Percentiles rank a stretch among this genome's conserved stretches.
Evolutionary conservation across 2,113 vertebrate species (phyloP).

Genomic region (Macaca nemestrina): DNA sequence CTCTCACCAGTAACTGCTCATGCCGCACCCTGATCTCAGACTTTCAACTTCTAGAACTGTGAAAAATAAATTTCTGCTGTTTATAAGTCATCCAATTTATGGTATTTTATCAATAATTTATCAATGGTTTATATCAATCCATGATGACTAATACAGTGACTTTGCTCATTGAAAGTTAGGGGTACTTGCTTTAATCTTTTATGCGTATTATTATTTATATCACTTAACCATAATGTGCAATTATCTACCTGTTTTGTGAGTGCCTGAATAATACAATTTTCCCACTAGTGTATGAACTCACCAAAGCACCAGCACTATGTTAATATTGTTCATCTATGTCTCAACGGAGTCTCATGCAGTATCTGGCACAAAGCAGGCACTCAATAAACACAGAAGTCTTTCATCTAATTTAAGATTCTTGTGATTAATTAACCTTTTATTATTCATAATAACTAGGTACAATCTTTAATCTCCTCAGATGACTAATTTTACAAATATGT

Average conservation of each 20-base stretch:
- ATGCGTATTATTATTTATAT: not conserved
- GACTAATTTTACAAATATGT: not conserved
- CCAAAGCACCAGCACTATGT: not conserved
- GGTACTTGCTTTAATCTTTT: not conserved
- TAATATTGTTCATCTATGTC: not conserved
- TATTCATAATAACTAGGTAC: not conserved
- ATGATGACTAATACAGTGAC: not conserved
- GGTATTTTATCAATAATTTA: not conserved
- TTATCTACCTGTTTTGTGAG: not conserved
- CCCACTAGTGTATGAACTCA: not conserved
- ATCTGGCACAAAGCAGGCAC: not conserved
- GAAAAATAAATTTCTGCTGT: not conserved
- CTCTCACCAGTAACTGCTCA: not conserved
- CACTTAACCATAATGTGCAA: not conserved
- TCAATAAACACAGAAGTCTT: not conserved
- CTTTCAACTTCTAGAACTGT: not conserved
- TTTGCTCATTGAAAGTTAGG: not conserved
- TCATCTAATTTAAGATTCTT: not conserved
- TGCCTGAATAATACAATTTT: not conserved
- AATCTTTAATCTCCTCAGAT: not conserved
- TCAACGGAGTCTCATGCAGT: not conserved
- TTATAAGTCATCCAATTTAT: not conserved
- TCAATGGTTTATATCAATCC: not conserved
- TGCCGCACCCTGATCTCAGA: not conserved
- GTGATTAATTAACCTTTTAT: not conserved